These are phyloP conservation scores for Micromesistius poutassou DNA, from an alignment of 2,797 vertebrate genomes.

Conservation along the genomic window DNA sequence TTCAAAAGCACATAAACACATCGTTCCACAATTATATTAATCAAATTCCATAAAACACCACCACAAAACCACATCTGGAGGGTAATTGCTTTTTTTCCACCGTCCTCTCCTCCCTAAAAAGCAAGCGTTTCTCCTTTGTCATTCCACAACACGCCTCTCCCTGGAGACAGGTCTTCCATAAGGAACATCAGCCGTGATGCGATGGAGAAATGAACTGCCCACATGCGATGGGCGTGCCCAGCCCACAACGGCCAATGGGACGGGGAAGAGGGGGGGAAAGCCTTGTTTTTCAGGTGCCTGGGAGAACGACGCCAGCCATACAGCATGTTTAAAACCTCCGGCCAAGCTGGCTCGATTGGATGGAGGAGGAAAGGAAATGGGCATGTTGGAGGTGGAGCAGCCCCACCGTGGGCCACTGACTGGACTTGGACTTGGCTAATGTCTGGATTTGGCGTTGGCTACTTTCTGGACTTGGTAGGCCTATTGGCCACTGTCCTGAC, in stretches of 20 bases:
- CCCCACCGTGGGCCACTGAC: constrained; percentile 38
- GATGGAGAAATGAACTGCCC: constrained; percentile 67
- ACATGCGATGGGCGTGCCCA: constrained; percentile 65
- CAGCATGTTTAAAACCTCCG: constrained; percentile 34
- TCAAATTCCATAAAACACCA: constrained; percentile 2
- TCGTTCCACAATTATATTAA: constrained; percentile 12
- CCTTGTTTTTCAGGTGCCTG: constrained; percentile 53
- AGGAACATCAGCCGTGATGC: constrained; percentile 65
- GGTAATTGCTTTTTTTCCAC: background rate
- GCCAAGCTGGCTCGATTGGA: constrained; percentile 17
- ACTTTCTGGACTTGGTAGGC: constrained; percentile 29
- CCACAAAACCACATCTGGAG: constrained; percentile 23
- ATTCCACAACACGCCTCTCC: constrained; percentile 20
- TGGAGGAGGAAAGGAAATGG: constrained; percentile 27
- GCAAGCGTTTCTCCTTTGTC: constrained; percentile 40
- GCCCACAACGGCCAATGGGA: constrained; percentile 61
- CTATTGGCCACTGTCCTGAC: background rate
- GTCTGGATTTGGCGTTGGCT: constrained; percentile 35
- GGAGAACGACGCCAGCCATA: constrained; percentile 25
- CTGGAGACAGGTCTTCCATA: constrained; percentile 57
- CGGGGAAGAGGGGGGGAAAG: constrained; percentile 64
- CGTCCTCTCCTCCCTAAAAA: constrained; percentile 20
- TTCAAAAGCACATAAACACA: background rate
- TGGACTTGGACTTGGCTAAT: constrained; percentile 29
- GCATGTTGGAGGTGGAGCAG: constrained; percentile 18